Evolutionary conservation across 2,888 invertebrate genomes (phyloP).

Genomic region (Epirrhoe tristata): DNA sequence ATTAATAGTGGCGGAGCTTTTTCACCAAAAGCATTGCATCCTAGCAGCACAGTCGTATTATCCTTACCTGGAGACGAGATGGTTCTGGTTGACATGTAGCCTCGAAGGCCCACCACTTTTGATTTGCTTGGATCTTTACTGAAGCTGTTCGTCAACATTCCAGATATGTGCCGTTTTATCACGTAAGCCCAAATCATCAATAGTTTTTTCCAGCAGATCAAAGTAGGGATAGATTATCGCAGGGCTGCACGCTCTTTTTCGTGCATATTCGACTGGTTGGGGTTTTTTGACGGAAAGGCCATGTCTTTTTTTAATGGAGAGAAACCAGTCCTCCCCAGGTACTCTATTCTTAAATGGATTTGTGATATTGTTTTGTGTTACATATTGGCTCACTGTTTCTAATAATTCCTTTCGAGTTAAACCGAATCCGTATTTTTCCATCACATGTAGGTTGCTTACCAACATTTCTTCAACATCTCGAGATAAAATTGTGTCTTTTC

Average conservation of each 20-base stretch:
- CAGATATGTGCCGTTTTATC: slow-evolving; percentile 1
- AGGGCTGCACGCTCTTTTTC: slow-evolving; percentile 6
- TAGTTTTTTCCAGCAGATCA: slow-evolving; percentile 4
- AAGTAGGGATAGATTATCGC: slow-evolving; percentile 4
- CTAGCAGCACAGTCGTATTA: slow-evolving; percentile 6
- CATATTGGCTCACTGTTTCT: slow-evolving; percentile 9
- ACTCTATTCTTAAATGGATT: slow-evolving; percentile 9
- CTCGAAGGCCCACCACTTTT: not conserved
- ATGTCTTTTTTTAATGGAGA: not conserved
- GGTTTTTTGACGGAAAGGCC: not conserved
- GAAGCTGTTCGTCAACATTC: slow-evolving; percentile 10
- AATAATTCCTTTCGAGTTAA: slow-evolving; percentile 9
- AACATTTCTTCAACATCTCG: slow-evolving; percentile 1
- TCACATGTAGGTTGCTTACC: not conserved
- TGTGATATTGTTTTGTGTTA: slow-evolving; percentile 3
- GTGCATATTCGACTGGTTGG: slow-evolving; percentile 9
- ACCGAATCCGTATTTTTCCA: slow-evolving; percentile 12
- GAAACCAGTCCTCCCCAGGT: slow-evolving; percentile 10
- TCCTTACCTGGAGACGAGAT: slow-evolving; percentile 1
- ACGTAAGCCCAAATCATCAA: not conserved
- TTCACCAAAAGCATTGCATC: slow-evolving; percentile 2
- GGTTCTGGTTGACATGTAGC: not conserved
- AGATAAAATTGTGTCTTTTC: not conserved
- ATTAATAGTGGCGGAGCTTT: slow-evolving; percentile 3
- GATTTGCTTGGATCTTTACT: slow-evolving; percentile 1